phyloP scores from a whole-genome alignment of 2,888 invertebrate species.

The Oscheius sp. region DNA sequence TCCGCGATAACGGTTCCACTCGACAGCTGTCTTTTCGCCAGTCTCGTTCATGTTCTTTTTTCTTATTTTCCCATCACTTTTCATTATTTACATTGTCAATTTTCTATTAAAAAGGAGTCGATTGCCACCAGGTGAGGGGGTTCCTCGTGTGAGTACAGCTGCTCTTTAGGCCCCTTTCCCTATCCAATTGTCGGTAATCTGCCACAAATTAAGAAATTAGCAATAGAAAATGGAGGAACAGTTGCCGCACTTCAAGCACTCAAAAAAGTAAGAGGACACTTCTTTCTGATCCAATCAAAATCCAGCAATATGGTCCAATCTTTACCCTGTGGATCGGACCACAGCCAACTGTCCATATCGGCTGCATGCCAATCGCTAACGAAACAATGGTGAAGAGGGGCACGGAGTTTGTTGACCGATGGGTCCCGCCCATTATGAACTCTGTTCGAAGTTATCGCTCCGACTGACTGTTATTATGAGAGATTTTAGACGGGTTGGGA shows the following conservation, averaged over 20 bases:
- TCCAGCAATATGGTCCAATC: slow-evolving; percentile 42
- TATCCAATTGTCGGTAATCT: slow-evolving; percentile 17
- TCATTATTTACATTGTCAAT: neutral
- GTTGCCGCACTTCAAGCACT: neutral
- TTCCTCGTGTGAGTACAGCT: neutral
- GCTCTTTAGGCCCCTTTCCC: slow-evolving; percentile 1
- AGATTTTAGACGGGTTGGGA: slow-evolving; percentile 9
- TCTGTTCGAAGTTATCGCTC: neutral
- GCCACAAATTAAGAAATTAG: neutral
- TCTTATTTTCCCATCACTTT: neutral
- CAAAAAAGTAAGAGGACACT: slow-evolving; percentile 13
- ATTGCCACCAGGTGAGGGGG: neutral
- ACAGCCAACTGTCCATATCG: slow-evolving; percentile 46
- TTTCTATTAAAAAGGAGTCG: neutral
- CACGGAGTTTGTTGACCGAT: slow-evolving; percentile 7
- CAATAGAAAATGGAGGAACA: neutral
- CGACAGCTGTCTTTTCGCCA: neutral
- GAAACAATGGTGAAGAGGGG: slow-evolving; percentile 37
- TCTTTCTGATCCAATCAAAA: neutral
- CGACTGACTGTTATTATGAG: neutral
- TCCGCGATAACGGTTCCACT: neutral
- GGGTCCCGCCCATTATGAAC: neutral
- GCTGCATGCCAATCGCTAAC: slow-evolving; percentile 46
- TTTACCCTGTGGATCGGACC: slow-evolving; percentile 53
- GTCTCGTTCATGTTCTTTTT: neutral